Evolutionary conservation across 2,113 vertebrate genomes (phyloP).

Genomic region (Pseudorasbora parva): DNA sequence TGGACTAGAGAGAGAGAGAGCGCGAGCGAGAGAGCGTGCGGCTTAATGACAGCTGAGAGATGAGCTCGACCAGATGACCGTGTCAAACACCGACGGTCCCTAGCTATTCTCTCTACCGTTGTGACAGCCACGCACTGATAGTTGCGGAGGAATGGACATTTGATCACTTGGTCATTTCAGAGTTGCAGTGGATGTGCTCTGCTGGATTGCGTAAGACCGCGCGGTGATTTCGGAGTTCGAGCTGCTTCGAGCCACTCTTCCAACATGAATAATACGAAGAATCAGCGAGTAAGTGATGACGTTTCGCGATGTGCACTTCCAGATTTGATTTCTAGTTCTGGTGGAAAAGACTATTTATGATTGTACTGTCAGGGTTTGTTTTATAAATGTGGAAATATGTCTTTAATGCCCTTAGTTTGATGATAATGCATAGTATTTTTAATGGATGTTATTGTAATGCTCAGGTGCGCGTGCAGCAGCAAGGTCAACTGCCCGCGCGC

Average conservation of each 20-base stretch:
- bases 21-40: background rate
- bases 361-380: background rate
- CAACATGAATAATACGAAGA: constrained; percentile 73
- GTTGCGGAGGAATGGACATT: background rate
- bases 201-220: constrained; percentile 66
- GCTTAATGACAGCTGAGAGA: constrained; percentile 43
- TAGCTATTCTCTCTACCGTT: background rate
- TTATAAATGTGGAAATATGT: background rate
- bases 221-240: constrained; percentile 66
- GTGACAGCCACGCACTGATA: background rate
- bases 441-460: background rate
- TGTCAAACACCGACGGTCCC: constrained; percentile 3
- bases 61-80: constrained; percentile 57
- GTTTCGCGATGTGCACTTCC: background rate
- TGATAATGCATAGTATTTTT: background rate
- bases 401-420: background rate
- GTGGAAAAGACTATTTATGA: background rate
- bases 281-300: constrained; percentile 70
- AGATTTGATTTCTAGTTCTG: background rate
- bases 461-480: constrained; percentile 41
- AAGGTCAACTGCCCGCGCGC: constrained; percentile 45
- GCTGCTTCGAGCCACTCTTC: constrained; percentile 50
- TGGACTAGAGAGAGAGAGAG: constrained; percentile 18
- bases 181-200: constrained; percentile 60
- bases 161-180: constrained; percentile 38